phyloP scores from a whole-genome alignment of 2,797 vertebrate species.

The Danio choprae region DNA sequence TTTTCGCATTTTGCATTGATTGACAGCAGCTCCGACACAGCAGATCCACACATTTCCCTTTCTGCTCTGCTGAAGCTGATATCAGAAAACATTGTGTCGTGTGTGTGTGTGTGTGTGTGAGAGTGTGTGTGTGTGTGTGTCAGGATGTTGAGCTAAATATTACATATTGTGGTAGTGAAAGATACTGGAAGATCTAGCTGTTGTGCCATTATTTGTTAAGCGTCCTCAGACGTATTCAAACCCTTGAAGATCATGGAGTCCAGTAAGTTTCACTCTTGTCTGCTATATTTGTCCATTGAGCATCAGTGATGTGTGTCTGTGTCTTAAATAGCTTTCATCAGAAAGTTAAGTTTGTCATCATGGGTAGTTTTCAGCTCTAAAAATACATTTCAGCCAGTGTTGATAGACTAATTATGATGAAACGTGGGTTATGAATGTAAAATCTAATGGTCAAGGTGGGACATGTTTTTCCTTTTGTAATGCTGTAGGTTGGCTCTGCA shows the following conservation, averaged over 20 bases:
- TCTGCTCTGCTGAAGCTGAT: constrained; percentile 10
- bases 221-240: neutral
- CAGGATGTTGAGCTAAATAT: constrained; percentile 43
- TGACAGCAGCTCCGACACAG: constrained; percentile 8
- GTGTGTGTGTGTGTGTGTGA: neutral
- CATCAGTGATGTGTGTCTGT: neutral
- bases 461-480: neutral
- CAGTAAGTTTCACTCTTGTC: constrained; percentile 22
- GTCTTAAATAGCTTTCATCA: neutral
- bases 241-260: neutral
- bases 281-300: neutral
- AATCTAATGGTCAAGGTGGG: neutral
- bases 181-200: constrained; percentile 24
- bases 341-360: constrained; percentile 2
- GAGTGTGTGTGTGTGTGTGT: constrained; percentile 53
- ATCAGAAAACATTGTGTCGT: constrained; percentile 59
- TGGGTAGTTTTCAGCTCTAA: neutral
- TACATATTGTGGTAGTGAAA: constrained; percentile 30
- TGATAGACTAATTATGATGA: neutral
- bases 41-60: constrained; percentile 19
- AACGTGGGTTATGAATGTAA: neutral
- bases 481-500: neutral
- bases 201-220: constrained; percentile 30
- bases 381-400: neutral
- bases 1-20: neutral